These are phyloP conservation scores for Nettapus auritus DNA, from an alignment of 2,113 vertebrate genomes.

Conservation along the genomic window DNA sequence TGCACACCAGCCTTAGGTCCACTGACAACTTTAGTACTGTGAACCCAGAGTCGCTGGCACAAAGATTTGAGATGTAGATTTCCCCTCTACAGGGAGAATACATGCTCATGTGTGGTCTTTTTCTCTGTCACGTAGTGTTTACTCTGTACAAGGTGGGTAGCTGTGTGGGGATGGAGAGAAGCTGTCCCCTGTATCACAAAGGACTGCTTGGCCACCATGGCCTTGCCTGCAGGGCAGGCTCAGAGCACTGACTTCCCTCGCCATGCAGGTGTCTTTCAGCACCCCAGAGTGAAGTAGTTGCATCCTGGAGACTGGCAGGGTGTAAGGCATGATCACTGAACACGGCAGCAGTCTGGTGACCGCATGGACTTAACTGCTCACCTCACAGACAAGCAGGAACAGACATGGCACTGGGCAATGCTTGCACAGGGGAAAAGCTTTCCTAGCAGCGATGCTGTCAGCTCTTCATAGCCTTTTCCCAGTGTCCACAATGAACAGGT, in stretches of 20 bases:
- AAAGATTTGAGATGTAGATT: background rate
- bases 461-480: background rate
- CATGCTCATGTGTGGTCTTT: background rate
- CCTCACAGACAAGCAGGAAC: background rate
- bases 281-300: background rate
- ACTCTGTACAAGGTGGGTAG: background rate
- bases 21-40: background rate
- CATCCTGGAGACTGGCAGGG: background rate
- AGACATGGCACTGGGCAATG: background rate
- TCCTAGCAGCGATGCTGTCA: background rate
- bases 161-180: background rate
- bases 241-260: fast-evolving
- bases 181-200: background rate
- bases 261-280: background rate
- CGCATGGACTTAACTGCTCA: fast-evolving
- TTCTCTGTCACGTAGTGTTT: background rate
- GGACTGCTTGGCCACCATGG: background rate
- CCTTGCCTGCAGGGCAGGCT: background rate
- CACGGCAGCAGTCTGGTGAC: background rate
- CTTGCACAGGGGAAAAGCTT: background rate
- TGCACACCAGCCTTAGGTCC: background rate
- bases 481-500: background rate
- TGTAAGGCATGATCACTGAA: background rate
- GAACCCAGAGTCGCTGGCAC: fast-evolving
- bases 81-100: background rate